Evolutionary conservation across 2,113 vertebrate genomes (phyloP), one percentile per base, ranked within the genome.

Genomic region (Heteronetta atricapilla): DNA sequence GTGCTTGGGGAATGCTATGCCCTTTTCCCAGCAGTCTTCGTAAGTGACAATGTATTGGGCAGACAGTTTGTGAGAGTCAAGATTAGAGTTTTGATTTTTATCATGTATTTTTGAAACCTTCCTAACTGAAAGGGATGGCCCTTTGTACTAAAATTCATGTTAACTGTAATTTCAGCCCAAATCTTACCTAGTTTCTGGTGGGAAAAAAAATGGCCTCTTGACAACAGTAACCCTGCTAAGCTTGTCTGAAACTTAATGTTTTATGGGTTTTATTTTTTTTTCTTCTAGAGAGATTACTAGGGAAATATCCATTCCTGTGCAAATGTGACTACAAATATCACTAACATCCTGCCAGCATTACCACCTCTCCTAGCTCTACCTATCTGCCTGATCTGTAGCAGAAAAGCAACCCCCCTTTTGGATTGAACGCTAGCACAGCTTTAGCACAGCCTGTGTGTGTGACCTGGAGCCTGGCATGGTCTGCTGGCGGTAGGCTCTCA

Each of bases 401-500:
- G 48, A 55, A 81, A 33, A 31, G 12, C 36, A 80, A 22, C 3
- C 26, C 31, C 28, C 8, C 3, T 63, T 78, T 76, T 36, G 36
- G 28, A 33, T 7, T 73, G 31, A 53, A 26, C 40, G 12, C 29
- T 68, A 68, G 50, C 36, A 26, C 10, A 2, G 40, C 75, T 62
- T 46, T 66, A 80, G 38, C 28, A 4, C 33, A 72, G 52, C 58
- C 15, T 26, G 15, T 3, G 0, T 3, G 0, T 34, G 18, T 40
- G 69, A 23, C 40, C 63, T 55, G 52, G 63, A 80, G 73, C 22
- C 28, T 16, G 18, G 58, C 0, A 0, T 63, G 69, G 36, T 26
- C 36, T 36, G 60, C 60, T 79, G 0, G 0, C 0, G 3, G 11
- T 8, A 67, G 56, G 56, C 62, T 59, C n/a, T 62, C 1, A 0